Conservation (phyloP, 2,797 vertebrate genomes). For the Enteromius viviparus region DNA sequence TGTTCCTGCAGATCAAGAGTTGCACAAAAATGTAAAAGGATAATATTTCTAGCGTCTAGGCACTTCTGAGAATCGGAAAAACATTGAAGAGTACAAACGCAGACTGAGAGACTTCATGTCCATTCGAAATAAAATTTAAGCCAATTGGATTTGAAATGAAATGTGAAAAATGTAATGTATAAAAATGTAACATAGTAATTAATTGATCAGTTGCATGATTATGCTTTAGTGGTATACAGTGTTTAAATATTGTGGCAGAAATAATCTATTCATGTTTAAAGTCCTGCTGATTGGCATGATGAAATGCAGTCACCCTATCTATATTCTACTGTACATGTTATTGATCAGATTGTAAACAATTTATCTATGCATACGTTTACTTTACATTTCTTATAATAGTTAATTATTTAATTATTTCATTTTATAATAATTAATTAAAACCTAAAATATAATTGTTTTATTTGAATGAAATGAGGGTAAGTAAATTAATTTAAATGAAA, state of each 20-base stretch:
- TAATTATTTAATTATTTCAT: no score
- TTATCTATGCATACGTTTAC: neutral
- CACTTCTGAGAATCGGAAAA: neutral
- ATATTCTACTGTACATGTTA: neutral
- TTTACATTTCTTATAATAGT: no score
- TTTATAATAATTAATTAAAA: no score
- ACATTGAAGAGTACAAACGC: neutral
- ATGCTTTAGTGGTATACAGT: neutral
- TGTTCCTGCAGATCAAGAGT: constrained; percentile 22
- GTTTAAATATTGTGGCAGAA: neutral
- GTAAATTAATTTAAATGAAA: neutral
- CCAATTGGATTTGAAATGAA: neutral
- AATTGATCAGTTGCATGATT: neutral
- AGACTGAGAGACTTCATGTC: neutral
- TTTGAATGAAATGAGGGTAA: neutral
- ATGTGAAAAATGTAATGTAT: neutral
- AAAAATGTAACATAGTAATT: neutral
- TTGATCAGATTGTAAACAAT: neutral
- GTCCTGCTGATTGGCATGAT: neutral
- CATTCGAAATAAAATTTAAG: neutral
- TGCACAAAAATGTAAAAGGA: constrained; percentile 26
- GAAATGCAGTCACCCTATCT: neutral
- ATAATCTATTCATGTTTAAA: neutral
- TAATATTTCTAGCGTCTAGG: neutral
- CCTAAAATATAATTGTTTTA: no score